Evolutionary conservation across 2,888 invertebrate genomes (phyloP).

Genomic region (Zonitis immaculata): DNA sequence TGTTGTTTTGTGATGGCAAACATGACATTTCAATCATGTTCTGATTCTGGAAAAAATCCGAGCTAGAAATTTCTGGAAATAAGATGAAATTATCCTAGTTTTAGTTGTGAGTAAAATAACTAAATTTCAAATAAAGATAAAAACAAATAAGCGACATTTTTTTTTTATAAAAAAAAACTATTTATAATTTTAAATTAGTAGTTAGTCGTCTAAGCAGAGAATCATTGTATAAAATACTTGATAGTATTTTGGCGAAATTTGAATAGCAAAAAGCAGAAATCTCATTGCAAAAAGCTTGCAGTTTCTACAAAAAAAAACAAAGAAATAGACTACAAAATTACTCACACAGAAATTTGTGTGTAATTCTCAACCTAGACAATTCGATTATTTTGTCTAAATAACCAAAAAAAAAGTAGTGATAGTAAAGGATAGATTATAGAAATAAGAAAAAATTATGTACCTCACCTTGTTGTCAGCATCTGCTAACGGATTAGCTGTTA

Average conservation of each 20-base stretch:
- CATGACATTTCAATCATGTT: slow-evolving; percentile 65
- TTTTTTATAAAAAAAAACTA: background rate
- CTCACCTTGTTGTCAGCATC: slow-evolving; percentile 63
- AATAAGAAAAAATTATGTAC: too few species aligned
- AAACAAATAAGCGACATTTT: slow-evolving; percentile 21
- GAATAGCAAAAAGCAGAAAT: background rate
- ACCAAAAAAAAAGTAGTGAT: too few species aligned
- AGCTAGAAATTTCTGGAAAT: slow-evolving; percentile 51
- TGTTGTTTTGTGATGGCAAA: slow-evolving; percentile 62
- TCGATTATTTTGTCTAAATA: too few species aligned
- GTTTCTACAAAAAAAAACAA: background rate
- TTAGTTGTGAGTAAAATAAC: slow-evolving; percentile 45
- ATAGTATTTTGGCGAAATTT: background rate
- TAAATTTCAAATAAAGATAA: slow-evolving; percentile 28
- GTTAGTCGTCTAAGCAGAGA: slow-evolving; percentile 41
- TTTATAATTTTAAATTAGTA: slow-evolving; percentile 31
- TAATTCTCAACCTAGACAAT: slow-evolving; percentile 1
- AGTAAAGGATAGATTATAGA: too few species aligned
- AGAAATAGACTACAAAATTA: background rate
- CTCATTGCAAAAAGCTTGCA: background rate
- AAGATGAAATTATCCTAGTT: slow-evolving; percentile 50
- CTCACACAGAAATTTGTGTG: background rate
- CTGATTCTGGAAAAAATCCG: slow-evolving; percentile 53
- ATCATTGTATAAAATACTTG: slow-evolving; percentile 5
- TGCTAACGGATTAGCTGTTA: slow-evolving; percentile 72